Base-by-base conservation (phyloP, 2,888 invertebrate species). In the Pteria penguin region DNA sequence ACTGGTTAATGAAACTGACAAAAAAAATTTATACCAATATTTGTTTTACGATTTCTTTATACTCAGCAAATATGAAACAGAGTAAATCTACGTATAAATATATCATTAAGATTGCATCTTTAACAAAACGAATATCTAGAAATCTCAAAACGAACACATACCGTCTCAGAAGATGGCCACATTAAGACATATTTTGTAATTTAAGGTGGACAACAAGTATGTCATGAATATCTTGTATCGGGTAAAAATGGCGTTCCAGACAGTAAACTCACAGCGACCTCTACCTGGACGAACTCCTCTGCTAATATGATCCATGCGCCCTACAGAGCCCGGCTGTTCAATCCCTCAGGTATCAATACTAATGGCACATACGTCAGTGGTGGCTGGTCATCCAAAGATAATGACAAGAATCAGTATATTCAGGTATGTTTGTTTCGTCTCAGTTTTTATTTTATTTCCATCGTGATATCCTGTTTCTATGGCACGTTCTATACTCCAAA, bases 181-280 rank as follows among this genome's bases (percentile, higher is more conserved):
- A n/a, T n/a, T n/a, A n/a, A n/a, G n/a, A n/a, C n/a, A n/a, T n/a
- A n/a, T n/a, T n/a, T 14, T 61, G 31, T 61, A 8, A n/a, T 63
- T 63, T 36, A 22, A 75, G 84, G 81, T 27, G 84, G 83, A 24
- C 79, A 81, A 22, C 81, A 84, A 58, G 83, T 79, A 18, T 85
- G 85, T 72, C 85, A 85, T 65, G 83, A 83, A 45, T 82, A 82
- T 54, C 72, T 85, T 8, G 78, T 85, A 14, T 85, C 85, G 8
- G 85, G 85, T 29, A 75, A 62, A 18, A 78, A 83, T 33, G 85
- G 83, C 24, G 77, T 85, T 8, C 79, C 81, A 4, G 82, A 85
- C 62, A 82, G 72, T 68, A 80, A 82, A 45, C 74, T 85, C 61
- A 80, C 81, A 8, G 81, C 83, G 0, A 76, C 83, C n/a, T 77